Conservation (phyloP, 1,140 invertebrate species). For the Atta cephalotes region DNA sequence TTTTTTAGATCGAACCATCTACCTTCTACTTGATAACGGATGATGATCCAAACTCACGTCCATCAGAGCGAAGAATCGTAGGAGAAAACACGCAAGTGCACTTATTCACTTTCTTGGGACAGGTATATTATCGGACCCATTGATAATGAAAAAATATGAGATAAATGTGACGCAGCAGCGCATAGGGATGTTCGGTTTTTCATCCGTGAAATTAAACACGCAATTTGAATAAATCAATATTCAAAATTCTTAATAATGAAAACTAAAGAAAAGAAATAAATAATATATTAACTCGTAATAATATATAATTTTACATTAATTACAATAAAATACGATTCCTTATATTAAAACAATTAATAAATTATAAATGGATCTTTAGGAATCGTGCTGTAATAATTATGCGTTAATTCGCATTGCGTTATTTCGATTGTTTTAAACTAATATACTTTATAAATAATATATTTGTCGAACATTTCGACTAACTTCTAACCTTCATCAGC, state of each 20-base stretch:
- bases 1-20: conserved; percentile 52
- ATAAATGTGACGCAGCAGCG: background rate
- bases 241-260: background rate
- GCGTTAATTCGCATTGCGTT: no score
- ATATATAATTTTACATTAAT: no score
- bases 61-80: background rate
- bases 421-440: no score
- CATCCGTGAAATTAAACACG: background rate
- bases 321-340: no score
- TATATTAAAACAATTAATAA: no score
- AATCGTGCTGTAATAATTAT: no score
- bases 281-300: background rate
- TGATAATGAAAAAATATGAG: conserved; percentile 35
- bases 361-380: no score
- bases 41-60: conserved; percentile 3
- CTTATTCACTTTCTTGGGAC: conserved; percentile 10
- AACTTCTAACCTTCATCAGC: no score
- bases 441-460: no score
- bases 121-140: background rate
- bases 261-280: background rate
- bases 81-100: background rate
- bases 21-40: background rate
- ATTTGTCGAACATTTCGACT: no score
- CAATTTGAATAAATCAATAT: background rate
- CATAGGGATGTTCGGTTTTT: background rate